Percentiles rank a stretch among this genome's conserved stretches.
Evolutionary conservation across 2,888 invertebrate genomes (phyloP).

Genomic region (Mythimna loreyi): DNA sequence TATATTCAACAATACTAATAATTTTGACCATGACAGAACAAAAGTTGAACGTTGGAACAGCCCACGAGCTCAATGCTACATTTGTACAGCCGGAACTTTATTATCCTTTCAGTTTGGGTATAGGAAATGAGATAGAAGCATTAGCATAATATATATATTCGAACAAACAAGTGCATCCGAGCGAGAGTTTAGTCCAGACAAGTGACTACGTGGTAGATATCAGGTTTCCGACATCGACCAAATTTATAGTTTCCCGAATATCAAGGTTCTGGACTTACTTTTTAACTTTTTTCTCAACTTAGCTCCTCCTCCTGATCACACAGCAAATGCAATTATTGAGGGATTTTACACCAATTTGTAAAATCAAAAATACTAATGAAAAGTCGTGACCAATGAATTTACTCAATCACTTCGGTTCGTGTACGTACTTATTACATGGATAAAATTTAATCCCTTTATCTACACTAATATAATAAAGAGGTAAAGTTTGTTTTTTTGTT

Average conservation of each 20-base stretch:
- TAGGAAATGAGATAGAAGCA: constrained; percentile 48
- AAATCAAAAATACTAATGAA: neutral
- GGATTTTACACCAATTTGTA: no score
- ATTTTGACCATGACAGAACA: constrained; percentile 19
- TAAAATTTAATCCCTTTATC: no score
- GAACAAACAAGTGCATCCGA: constrained; percentile 30
- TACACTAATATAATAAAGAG: no score
- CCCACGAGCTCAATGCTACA: constrained; percentile 7
- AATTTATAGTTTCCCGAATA: neutral
- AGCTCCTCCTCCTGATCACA: constrained; percentile 16
- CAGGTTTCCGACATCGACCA: constrained; percentile 20
- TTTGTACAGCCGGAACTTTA: constrained; percentile 33
- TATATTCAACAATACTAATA: constrained; percentile 9
- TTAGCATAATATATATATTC: constrained; percentile 42
- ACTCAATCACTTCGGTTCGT: neutral
- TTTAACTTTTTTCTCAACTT: constrained; percentile 17
- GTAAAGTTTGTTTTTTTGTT: no score
- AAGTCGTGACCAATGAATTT: neutral
- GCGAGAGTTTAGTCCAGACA: constrained; percentile 21
- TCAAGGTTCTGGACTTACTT: neutral
- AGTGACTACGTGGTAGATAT: constrained; percentile 34
- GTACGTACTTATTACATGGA: neutral
- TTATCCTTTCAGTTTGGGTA: constrained; percentile 30
- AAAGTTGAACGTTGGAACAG: neutral
- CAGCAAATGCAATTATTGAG: neutral